phyloP scores from a whole-genome alignment of 2,113 vertebrate genomes.

The Camelus dromedarius region DNA sequence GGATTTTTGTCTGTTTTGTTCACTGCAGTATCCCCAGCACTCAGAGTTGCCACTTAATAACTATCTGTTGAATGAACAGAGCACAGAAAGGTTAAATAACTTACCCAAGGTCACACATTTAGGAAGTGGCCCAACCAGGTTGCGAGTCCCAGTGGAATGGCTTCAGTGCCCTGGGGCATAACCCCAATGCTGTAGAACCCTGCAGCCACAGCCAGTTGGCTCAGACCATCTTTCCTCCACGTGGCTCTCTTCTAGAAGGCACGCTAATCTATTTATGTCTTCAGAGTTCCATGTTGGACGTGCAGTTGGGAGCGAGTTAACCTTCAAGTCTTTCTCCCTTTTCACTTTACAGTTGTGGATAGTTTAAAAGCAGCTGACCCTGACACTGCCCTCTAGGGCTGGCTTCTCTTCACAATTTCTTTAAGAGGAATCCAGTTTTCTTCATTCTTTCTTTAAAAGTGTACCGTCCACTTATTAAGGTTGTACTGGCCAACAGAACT shows the following conservation, averaged over 20 bases:
- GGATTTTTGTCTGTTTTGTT: neutral
- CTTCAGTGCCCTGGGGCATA: neutral
- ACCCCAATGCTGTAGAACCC: neutral
- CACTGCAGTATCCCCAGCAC: neutral
- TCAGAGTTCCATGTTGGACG: neutral
- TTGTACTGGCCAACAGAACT: neutral
- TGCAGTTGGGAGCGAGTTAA: neutral
- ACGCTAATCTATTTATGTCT: neutral
- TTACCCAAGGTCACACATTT: neutral
- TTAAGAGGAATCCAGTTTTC: neutral
- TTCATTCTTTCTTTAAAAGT: slow-evolving; percentile 2
- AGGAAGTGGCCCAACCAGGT: neutral
- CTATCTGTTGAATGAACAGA: neutral
- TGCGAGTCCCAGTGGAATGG: neutral
- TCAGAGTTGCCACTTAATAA: neutral
- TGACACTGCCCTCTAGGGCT: neutral
- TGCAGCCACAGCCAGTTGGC: neutral
- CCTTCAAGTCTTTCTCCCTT: neutral
- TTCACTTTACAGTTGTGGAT: neutral
- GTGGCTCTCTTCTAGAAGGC: neutral
- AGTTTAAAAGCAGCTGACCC: slow-evolving; percentile 8
- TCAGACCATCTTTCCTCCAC: neutral
- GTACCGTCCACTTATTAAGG: neutral
- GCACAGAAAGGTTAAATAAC: neutral
- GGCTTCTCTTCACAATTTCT: neutral